Evolutionary conservation across 2,113 vertebrate genomes (phyloP), one percentile per base, ranked within the genome.

Genomic region (Channa argus): DNA sequence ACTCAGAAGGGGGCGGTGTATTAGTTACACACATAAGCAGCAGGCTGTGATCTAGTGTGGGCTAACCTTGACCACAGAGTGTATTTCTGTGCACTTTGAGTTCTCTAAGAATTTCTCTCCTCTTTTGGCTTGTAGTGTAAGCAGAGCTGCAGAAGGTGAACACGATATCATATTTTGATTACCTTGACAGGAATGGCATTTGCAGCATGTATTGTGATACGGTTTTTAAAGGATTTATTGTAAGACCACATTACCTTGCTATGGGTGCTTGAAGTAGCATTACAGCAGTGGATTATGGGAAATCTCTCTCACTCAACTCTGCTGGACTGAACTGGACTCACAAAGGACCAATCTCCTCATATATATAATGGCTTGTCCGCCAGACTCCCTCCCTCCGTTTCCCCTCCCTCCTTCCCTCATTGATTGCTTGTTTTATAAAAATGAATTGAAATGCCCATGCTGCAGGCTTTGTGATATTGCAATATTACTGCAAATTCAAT

Each of bases 351-450:
- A 56, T 81, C 59, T 75, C 34, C 59, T 80, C 37, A 38, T 52
- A 58, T 64, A 43, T 62, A 13, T 63, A 64, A 76, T 59, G 41
- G 46, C 50, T 69, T 13, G 46, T 46, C 59, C 74, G 62, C 56
- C 71, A 58, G 45, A 10, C 38, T 36, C 34, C 11, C 12, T 39
- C 45, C n/a, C 59, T 43, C 47, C 41, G 24, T 24, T 14, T 41
- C 59, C 46, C 33, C 59, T 41, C 47, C 11, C 12, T 68, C 77
- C 63, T 60, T 59, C 8, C 0, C 51, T 82, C 78, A 85, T 88
- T 80, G 74, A 89, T 83, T 77, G 63, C 62, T 79, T 86, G 70
- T 80, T 84, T 88, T 80, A 81, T 74, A 63, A 59, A 78, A 82
- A 83, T 79, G 41, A 88, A 82, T 63, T 82, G 71, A 83, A 83